Base-by-base conservation (phyloP, 2,113 vertebrate genomes). In the Meleagris gallopavo region DNA sequence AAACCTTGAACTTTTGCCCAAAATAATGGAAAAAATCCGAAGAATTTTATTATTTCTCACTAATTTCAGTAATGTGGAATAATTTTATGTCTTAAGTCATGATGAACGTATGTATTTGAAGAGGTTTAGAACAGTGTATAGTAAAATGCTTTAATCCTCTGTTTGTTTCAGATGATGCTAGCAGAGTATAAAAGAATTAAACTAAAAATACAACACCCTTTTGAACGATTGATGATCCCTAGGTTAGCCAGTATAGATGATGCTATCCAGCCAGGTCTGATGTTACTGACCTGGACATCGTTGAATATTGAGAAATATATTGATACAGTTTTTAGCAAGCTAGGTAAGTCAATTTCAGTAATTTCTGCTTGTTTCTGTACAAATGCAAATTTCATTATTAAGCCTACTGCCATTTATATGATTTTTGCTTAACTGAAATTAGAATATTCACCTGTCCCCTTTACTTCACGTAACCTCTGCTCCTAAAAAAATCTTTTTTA, bases 221-320 rank as follows among this genome's bases (percentile, higher is more conserved):
- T 99, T 89, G 97, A 98, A 76, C 98, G 97, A 30, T 92, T 99
- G 75, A 97, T 98, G 90, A 95, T 69, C 48, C 98, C 98, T 14
- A 97, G 98, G 84, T 95, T 99, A 86, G 97, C 98, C 5, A 98
- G 97, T 94, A 97, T 99, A 62, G 98, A 99, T 45, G 97, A 98
- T 77, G 97, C 98, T 27, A 97, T 99, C 30, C 98, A 98, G 46
- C 98, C 98, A 4, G 99, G 99, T 58, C 91, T 99, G 86, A 97
- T 96, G 10, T 97, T 97, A 12, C 96, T 99, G 60, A 99, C 97
- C 86, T 99, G 99, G 99, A 98, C 98, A 10, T 99, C 99, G 14
- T 90, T 99, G 88, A 99, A 98, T 95, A 98, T 99, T 80, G 98
- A 98, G 66, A 97, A 97, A 22, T 99, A 99, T 87, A 95, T 99